A percentile compares a stretch with the other conserved stretches of the same genome.
Conservation (phyloP, 2,888 invertebrate genomes). For the Eremobia ochroleuca region DNA sequence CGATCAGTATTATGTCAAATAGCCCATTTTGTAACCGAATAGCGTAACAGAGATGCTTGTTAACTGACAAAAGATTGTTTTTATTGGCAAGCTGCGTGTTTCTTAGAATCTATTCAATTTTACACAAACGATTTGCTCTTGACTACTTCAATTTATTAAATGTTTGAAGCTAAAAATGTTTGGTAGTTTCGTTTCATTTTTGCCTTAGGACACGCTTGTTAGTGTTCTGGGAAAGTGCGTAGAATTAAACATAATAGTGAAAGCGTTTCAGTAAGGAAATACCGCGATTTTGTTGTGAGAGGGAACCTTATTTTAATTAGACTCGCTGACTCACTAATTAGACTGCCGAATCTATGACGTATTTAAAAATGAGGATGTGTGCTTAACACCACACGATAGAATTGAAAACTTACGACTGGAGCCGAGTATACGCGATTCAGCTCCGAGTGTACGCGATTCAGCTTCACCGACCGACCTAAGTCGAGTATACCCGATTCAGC, state of each 20-base stretch:
- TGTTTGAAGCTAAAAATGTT: conserved; percentile 38
- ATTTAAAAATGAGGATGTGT: neutral
- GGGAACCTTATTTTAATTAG: neutral
- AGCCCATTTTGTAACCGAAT: conserved; percentile 68
- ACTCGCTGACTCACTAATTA: too few relatives aligned
- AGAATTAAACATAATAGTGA: conserved; percentile 2
- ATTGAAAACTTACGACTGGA: neutral
- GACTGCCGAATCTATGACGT: neutral
- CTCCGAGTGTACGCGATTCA: neutral
- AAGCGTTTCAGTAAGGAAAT: conserved; percentile 17
- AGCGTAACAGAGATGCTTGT: conserved; percentile 73
- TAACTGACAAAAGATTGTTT: conserved; percentile 73
- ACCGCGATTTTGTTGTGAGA: neutral
- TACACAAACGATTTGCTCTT: conserved; percentile 45
- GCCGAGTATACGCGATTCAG: neutral
- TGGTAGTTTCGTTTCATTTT: conserved; percentile 21
- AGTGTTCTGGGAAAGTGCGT: conserved; percentile 37
- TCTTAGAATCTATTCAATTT: conserved; percentile 67
- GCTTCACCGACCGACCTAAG: neutral
- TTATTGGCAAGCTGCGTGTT: conserved; percentile 66
- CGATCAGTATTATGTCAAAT: conserved; percentile 65
- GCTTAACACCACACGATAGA: neutral
- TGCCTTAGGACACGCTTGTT: conserved; percentile 16
- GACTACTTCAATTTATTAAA: conserved; percentile 58
- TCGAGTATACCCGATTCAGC: neutral